Evolutionary conservation across 2,888 invertebrate genomes (phyloP).

Genomic region (Hyposoter didymator): DNA sequence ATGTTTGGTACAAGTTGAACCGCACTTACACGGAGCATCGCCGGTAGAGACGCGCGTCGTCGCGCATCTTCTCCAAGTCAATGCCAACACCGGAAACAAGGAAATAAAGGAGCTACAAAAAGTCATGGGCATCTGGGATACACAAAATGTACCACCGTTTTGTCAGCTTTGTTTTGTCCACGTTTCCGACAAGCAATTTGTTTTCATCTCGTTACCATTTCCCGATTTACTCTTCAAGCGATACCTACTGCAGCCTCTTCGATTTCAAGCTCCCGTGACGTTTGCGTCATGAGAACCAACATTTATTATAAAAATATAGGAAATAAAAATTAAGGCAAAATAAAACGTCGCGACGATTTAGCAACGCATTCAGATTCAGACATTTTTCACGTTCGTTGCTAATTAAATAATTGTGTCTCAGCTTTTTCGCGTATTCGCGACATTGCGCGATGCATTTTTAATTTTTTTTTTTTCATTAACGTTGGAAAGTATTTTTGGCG

Average conservation of each 20-base stretch:
- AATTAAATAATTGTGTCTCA: background rate
- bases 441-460: constrained; percentile 4
- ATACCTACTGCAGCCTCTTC: constrained; percentile 18
- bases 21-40: constrained; percentile 13
- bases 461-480: background rate
- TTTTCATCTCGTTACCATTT: constrained; percentile 23
- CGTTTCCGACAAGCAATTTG: constrained; percentile 1
- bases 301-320: background rate
- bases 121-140: background rate
- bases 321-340: background rate
- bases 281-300: background rate
- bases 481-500: constrained; percentile 6
- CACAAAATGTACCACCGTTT: background rate
- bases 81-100: constrained; percentile 23
- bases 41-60: constrained; percentile 19
- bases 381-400: background rate
- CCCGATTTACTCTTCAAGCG: constrained; percentile 23
- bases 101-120: constrained; percentile 17
- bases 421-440: background rate
- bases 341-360: background rate
- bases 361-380: background rate
- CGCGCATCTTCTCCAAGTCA: background rate
- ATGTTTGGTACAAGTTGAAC: background rate
- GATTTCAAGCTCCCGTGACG: constrained; percentile 41
- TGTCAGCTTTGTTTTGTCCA: background rate